These are phyloP conservation scores for Wasmannia auropunctata DNA, from an alignment of 1,140 invertebrate species.

Conservation along the genomic window DNA sequence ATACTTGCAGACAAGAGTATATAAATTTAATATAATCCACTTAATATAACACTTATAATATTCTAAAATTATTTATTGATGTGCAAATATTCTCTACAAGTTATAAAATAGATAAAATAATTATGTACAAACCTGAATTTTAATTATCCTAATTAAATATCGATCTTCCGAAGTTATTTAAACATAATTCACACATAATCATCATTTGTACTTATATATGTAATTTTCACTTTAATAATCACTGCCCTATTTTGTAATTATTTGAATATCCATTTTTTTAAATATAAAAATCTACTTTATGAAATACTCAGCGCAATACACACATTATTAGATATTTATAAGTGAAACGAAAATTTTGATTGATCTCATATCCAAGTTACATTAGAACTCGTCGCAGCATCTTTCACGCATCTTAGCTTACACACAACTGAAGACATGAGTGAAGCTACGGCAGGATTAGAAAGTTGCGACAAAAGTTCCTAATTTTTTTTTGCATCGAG, in stretches of 20 bases:
- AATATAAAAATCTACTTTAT: background rate
- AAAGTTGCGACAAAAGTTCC: constrained; percentile 71
- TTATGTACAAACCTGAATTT: background rate
- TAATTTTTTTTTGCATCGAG: constrained; percentile 72
- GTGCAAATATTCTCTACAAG: background rate
- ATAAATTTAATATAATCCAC: background rate
- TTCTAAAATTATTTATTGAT: background rate
- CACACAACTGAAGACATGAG: constrained; percentile 45
- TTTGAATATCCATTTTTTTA: background rate
- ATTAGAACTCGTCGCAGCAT: background rate
- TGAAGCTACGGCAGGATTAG: constrained; percentile 63
- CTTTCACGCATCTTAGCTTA: too few species aligned
- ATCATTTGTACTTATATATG: background rate
- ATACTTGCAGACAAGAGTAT: background rate
- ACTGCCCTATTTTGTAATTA: background rate
- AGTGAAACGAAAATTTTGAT: background rate
- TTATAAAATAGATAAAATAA: background rate
- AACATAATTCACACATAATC: background rate
- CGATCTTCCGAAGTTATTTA: background rate
- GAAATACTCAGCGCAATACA: background rate
- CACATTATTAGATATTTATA: background rate
- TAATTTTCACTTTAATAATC: background rate
- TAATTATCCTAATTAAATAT: background rate
- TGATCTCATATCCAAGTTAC: background rate
- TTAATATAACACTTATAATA: background rate